phyloP scores from a whole-genome alignment of 2,888 invertebrate genomes.

The Bugulina stolonifera region DNA sequence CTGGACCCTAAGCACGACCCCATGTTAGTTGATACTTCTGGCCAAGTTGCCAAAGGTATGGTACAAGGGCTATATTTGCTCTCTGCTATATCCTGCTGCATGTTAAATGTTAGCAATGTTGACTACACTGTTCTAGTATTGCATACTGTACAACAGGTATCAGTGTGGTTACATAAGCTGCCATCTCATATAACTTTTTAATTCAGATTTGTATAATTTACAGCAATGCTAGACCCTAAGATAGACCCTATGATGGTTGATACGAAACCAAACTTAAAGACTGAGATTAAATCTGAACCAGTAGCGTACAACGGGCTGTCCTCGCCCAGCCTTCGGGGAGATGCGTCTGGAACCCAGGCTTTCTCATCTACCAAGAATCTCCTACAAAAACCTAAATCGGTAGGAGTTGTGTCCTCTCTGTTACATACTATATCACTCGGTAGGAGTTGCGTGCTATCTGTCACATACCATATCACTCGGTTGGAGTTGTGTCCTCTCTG shows the following conservation, averaged over 20 bases:
- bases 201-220: background rate
- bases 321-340: background rate
- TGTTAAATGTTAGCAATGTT: background rate
- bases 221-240: background rate
- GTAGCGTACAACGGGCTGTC: background rate
- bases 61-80: background rate
- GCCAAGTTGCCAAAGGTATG: background rate
- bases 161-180: background rate
- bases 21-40: background rate
- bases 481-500: too few species aligned
- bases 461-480: too few species aligned
- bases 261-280: background rate
- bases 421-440: too few species aligned
- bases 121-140: too few species aligned
- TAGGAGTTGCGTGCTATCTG: too few species aligned
- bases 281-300: background rate
- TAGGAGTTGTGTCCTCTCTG: too few species aligned
- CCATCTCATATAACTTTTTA: background rate
- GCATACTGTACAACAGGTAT: too few species aligned
- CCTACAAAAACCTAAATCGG: background rate
- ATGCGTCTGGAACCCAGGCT: background rate
- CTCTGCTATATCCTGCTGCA: background rate
- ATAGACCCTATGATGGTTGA: background rate
- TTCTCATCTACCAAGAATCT: constrained; percentile 8
- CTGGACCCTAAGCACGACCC: background rate